Conservation (phyloP, 2,888 invertebrate species). For the Blera fallax region DNA sequence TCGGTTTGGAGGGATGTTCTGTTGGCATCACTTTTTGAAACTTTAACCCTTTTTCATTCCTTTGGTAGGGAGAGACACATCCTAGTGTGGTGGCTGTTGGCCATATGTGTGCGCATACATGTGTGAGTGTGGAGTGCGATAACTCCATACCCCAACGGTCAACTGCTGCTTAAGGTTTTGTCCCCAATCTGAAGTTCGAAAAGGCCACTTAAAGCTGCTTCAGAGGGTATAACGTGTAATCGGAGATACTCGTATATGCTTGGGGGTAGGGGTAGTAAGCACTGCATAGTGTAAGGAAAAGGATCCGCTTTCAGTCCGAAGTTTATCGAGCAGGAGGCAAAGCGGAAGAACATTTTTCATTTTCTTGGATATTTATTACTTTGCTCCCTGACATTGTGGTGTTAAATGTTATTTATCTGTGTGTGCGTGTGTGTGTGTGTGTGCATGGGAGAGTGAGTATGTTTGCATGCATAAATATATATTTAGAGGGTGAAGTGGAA, state of each 20-base stretch:
- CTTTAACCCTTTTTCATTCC: constrained; percentile 61
- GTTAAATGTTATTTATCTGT: constrained; percentile 64
- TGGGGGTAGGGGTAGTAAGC: not conserved
- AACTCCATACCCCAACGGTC: constrained; percentile 32
- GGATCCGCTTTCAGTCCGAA: constrained; percentile 53
- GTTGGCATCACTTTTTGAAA: constrained; percentile 71
- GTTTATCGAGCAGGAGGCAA: constrained; percentile 66
- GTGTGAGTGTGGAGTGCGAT: not conserved
- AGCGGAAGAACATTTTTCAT: constrained; percentile 71
- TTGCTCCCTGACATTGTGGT: constrained; percentile 71
- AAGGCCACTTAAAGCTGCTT: constrained; percentile 62
- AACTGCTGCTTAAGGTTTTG: constrained; percentile 65
- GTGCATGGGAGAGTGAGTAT: no score
- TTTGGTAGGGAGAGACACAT: constrained; percentile 6
- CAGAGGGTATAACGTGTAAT: constrained; percentile 51
- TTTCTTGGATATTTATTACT: constrained; percentile 72
- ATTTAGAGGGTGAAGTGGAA: constrained; percentile 17
- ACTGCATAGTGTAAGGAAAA: not conserved
- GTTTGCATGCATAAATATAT: constrained; percentile 34
- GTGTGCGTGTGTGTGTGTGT: constrained; percentile 15
- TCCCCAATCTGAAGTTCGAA: constrained; percentile 50
- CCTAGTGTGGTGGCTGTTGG: constrained; percentile 10
- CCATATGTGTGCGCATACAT: constrained; percentile 34
- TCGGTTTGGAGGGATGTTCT: constrained; percentile 41
- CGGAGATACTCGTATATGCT: constrained; percentile 27